Conservation (phyloP, 1,140 invertebrate species). For the Potamilus streckersoni region DNA sequence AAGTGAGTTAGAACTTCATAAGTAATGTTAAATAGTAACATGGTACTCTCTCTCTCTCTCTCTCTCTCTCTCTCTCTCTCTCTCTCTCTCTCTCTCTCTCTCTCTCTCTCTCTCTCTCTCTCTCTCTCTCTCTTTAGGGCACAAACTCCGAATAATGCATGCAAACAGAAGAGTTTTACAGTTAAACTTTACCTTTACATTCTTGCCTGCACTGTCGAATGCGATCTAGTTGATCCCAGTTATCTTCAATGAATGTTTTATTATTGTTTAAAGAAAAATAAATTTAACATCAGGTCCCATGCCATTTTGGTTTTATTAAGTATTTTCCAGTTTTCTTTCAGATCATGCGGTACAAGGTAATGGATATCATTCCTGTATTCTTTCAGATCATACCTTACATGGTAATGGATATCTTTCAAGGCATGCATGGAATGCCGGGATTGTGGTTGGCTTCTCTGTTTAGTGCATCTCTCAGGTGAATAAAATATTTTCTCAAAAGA, state of each 20-base stretch:
- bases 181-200: too few species aligned
- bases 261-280: not conserved
- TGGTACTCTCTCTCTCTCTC: too few species aligned
- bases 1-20: too few species aligned
- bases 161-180: too few species aligned
- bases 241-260: not conserved
- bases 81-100: too few species aligned
- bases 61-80: too few species aligned
- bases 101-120: too few species aligned
- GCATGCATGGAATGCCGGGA: conserved; percentile 63
- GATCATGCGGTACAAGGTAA: not conserved
- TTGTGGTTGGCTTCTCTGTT: conserved; percentile 66
- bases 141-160: too few species aligned
- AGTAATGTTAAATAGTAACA: too few species aligned
- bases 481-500: not conserved
- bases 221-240: not conserved
- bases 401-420: conserved; percentile 58
- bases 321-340: not conserved
- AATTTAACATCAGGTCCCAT: not conserved
- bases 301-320: not conserved
- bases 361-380: not conserved
- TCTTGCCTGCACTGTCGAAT: not conserved
- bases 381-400: conserved; percentile 65
- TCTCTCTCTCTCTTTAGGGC: too few species aligned
- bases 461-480: conserved; percentile 65